Conservation (phyloP, 2,113 vertebrate genomes). For the Cinclus mexicanus region DNA sequence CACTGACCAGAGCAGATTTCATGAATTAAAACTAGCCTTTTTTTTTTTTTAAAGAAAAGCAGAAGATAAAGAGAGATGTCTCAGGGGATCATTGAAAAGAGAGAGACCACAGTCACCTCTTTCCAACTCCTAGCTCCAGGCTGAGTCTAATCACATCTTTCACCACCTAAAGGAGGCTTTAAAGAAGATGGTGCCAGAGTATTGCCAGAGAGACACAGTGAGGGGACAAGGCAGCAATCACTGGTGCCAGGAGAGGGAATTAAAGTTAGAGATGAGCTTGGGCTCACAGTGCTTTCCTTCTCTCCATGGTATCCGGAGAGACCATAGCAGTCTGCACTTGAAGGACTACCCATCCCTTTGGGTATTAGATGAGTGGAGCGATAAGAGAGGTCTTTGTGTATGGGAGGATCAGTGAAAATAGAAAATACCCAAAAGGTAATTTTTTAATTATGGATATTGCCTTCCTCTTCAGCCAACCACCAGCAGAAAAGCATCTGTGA, state of each 20-base stretch:
- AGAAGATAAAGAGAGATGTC: neutral
- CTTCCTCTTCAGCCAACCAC: neutral
- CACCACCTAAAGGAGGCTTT: neutral
- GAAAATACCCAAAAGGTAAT: neutral
- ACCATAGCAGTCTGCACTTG: neutral
- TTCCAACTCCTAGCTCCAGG: neutral
- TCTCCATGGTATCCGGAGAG: neutral
- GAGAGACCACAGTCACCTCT: neutral
- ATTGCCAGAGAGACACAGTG: neutral
- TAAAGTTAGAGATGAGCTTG: neutral
- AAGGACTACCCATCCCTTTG: neutral
- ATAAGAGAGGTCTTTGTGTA: neutral
- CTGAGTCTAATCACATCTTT: neutral
- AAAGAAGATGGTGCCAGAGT: neutral
- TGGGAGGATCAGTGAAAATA: neutral
- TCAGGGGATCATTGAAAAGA: neutral
- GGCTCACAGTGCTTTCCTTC: neutral
- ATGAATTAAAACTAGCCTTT: slow-evolving; percentile 8
- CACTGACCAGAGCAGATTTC: neutral
- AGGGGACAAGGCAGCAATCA: neutral
- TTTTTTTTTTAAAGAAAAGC: slow-evolving; percentile 3
- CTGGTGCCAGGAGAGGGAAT: neutral
- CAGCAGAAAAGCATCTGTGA: neutral
- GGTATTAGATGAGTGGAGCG: neutral
- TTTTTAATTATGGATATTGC: neutral